Percentiles rank a stretch among this genome's conserved stretches.
These are phyloP conservation scores for Ichneumon xanthorius DNA, from an alignment of 2,888 invertebrate genomes.

Conservation along the genomic window DNA sequence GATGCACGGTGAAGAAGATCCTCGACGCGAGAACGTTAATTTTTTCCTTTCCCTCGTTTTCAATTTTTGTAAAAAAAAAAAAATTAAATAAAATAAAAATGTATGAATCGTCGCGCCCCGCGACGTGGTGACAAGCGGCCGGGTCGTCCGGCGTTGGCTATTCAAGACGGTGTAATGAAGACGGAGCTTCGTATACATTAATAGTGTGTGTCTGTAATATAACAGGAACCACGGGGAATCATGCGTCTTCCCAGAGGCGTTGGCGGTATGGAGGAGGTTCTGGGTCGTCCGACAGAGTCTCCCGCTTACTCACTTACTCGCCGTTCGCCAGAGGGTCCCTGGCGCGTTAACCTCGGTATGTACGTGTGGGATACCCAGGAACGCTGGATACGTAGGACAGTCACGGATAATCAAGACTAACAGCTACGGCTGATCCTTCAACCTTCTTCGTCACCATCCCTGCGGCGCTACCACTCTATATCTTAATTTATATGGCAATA, in stretches of 20 bases:
- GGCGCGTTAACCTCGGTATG: slow-evolving; percentile 26
- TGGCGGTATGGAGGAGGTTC: slow-evolving; percentile 49
- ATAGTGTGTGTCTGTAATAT: slow-evolving; percentile 56
- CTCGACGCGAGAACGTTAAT: slow-evolving; percentile 12
- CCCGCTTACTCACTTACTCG: slow-evolving; percentile 45
- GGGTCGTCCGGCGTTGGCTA: slow-evolving; percentile 34
- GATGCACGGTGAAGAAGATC: neutral
- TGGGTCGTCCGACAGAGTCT: slow-evolving; percentile 11
- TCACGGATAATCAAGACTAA: slow-evolving; percentile 84
- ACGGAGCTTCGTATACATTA: slow-evolving; percentile 65
- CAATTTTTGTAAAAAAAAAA: slow-evolving; percentile 1
- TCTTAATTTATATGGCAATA: slow-evolving; percentile 84
- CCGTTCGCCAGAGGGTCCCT: slow-evolving; percentile 50
- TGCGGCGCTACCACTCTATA: slow-evolving; percentile 77
- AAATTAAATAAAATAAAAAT: neutral
- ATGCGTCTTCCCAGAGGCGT: slow-evolving; percentile 76
- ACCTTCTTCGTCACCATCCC: slow-evolving; percentile 78
- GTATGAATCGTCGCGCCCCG: slow-evolving; percentile 7
- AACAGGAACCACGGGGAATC: slow-evolving; percentile 67
- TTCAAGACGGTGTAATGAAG: slow-evolving; percentile 66
- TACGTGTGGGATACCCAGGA: slow-evolving; percentile 39
- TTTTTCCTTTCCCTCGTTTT: slow-evolving; percentile 5
- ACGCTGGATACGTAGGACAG: slow-evolving; percentile 73
- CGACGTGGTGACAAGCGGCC: slow-evolving; percentile 9
- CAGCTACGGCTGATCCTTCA: slow-evolving; percentile 83